A percentile compares a stretch with the other conserved stretches of the same genome.
phyloP scores from a whole-genome alignment of 1,140 invertebrate species.

The Vollenhovia emeryi region DNA sequence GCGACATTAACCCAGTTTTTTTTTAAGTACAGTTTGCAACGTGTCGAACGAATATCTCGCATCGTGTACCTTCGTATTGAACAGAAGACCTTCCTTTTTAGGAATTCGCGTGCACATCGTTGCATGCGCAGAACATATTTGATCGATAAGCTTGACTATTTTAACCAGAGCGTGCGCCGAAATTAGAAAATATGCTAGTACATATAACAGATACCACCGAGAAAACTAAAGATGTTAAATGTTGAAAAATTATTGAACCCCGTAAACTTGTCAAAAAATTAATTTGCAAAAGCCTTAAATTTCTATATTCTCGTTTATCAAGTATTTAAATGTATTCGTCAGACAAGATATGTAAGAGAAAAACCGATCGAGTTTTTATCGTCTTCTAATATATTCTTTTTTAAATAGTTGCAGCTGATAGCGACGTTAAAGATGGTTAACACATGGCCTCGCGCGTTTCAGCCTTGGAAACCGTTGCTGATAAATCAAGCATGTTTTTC shows the following conservation, averaged over 20 bases:
- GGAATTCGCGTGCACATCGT: constrained; percentile 22
- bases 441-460: not conserved
- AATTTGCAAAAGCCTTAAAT: not conserved
- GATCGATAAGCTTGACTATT: constrained; percentile 17
- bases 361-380: not conserved
- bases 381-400: not conserved
- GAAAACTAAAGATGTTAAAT: not conserved
- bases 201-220: not conserved
- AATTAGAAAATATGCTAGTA: not conserved
- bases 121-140: constrained; percentile 7
- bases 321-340: not conserved
- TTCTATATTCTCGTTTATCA: not conserved
- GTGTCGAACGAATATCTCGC: not conserved
- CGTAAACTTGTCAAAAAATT: not conserved
- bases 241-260: not conserved
- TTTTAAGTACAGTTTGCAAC: not conserved
- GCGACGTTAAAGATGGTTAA: not conserved
- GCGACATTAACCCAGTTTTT: constrained; percentile 42
- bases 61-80: not conserved
- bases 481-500: constrained; percentile 37
- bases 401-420: not conserved
- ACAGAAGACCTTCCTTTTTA: not conserved
- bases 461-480: not conserved
- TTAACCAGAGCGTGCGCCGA: not conserved
- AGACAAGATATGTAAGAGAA: not conserved